Conservation (phyloP, 2,888 invertebrate species). For the Cyaniris semiargus region DNA sequence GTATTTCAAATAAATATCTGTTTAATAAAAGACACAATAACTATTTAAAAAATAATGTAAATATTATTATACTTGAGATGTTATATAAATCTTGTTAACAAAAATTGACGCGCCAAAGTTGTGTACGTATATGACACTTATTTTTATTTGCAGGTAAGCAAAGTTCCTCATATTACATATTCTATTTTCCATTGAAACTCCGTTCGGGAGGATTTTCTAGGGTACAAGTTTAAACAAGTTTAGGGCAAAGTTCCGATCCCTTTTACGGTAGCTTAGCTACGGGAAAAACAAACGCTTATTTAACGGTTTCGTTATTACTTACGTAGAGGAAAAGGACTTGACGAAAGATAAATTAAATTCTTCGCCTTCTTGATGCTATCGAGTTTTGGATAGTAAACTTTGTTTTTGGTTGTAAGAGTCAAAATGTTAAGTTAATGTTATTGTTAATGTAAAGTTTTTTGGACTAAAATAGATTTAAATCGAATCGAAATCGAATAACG, state of each 20-base stretch:
- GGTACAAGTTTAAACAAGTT: slow-evolving; percentile 79
- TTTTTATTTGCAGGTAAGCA: slow-evolving; percentile 31
- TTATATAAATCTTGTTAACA: neutral
- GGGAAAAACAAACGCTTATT: slow-evolving; percentile 77
- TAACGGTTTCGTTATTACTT: slow-evolving; percentile 63
- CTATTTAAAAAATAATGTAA: too few species aligned
- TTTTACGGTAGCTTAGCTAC: slow-evolving; percentile 77
- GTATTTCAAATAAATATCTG: too few species aligned
- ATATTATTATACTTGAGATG: too few species aligned
- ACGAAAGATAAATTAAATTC: slow-evolving; percentile 24
- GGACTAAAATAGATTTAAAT: neutral
- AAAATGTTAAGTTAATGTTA: neutral
- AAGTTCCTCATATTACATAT: slow-evolving; percentile 60
- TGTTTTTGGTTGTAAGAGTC: neutral
- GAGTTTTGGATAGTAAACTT: neutral
- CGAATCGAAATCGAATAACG: neutral
- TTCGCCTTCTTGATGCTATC: neutral
- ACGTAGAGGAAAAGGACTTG: slow-evolving; percentile 16
- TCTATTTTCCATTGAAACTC: slow-evolving; percentile 74
- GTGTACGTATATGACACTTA: slow-evolving; percentile 20
- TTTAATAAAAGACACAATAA: too few species aligned
- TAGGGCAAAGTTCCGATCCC: slow-evolving; percentile 73
- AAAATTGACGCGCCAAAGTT: neutral
- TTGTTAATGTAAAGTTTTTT: neutral
- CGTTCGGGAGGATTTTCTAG: slow-evolving; percentile 75